Base-by-base conservation (phyloP, 2,113 vertebrate species). In the Nanorana parkeri region DNA sequence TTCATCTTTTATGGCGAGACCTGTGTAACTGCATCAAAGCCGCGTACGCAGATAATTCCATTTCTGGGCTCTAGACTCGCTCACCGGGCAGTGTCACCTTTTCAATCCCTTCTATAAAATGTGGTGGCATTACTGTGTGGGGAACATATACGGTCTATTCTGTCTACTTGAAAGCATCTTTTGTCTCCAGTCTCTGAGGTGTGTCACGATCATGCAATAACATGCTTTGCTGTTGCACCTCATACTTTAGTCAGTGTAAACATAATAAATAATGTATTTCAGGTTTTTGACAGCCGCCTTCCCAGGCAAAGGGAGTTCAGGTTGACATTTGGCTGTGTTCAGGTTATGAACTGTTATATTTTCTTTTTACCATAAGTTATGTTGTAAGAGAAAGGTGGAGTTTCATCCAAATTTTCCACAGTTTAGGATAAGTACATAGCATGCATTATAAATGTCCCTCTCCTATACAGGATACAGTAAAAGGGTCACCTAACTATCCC, bases 161-260 rank as follows among this genome's bases (percentile, higher is more conserved):
- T 79, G 77, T n/a, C 1, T 23, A 41, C 26, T 36, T 80, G 55
- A 80, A 80, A 80, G 66, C 78, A 66, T 60, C 78, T 80, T 79
- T 79, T 80, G 78, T 80, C 54, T 80, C 17, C 7, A 51, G 67
- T 68, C 78, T 80, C 21, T 61, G 78, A 80, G 78, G 78, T 80
- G 78, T 80, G 78, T 63, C 78, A 26, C 23, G 67, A 68, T 79
- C 77, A 69, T 80, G 78, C 66, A 71, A 19, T 26, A 10, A 68
- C 78, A 79, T 61, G 78, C 55, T 78, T n/a, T 36, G 17, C 65
- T 58, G 64, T 67, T 21, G 51, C 41, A 28, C 77, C 77, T 80
- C 78, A 55, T 51, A 69, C 29, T 28, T 80, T 52, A 51, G n/a
- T 68, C 78, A 24, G 54, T 24, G 66, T 60, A 80, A 80, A 80